These are phyloP conservation scores for Ailurus styani DNA, from an alignment of 2,113 vertebrate species.

Conservation along the genomic window DNA sequence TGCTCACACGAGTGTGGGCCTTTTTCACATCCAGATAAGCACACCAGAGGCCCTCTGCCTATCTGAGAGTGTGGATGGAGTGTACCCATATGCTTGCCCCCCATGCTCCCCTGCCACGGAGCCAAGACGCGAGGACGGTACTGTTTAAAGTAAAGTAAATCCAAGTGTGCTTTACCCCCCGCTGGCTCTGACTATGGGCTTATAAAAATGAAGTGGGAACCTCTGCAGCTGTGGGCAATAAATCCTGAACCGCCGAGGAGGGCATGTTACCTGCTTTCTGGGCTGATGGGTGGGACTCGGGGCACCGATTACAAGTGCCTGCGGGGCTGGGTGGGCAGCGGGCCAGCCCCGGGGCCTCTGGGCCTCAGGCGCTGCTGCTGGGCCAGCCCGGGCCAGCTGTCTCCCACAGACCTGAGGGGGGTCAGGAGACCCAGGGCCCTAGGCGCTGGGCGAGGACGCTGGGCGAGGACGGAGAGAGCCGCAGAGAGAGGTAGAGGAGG, in stretches of 20 bases:
- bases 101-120: conserved; percentile 67
- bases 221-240: conserved; percentile 87
- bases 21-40: background rate
- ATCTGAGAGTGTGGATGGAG: background rate
- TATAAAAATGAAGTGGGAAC: conserved; percentile 88
- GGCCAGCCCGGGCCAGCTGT: background rate
- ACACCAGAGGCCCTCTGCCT: background rate
- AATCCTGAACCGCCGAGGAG: conserved; percentile 80
- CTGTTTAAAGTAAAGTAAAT: conserved; percentile 86
- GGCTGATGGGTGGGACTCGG: background rate
- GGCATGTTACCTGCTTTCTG: conserved; percentile 77
- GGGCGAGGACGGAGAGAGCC: background rate
- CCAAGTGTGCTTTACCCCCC: conserved; percentile 84
- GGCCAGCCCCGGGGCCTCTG: conserved; percentile 31
- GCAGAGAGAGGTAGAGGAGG: conserved; percentile 9
- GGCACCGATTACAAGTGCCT: conserved; percentile 9
- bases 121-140: conserved; percentile 83
- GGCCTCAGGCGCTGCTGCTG: conserved; percentile 26
- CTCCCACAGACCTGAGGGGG: background rate
- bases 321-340: background rate
- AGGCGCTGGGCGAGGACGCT: background rate
- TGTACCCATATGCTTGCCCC: background rate
- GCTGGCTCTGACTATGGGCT: conserved; percentile 75
- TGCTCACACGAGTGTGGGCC: background rate
- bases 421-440: background rate